phyloP scores from a whole-genome alignment of 2,113 vertebrate species.

The Noturus placidus region DNA sequence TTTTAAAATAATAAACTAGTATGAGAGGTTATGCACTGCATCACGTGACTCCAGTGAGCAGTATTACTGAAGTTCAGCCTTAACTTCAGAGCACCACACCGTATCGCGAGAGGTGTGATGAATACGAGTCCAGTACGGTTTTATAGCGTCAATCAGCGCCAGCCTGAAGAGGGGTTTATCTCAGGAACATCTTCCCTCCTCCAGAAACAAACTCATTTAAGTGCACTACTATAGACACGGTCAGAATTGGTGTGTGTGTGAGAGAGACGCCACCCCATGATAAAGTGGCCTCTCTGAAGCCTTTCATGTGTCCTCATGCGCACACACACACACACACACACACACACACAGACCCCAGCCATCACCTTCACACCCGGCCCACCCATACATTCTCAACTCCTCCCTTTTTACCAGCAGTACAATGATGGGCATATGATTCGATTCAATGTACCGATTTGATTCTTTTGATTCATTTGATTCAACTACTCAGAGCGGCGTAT shows the following conservation, averaged over 20 bases:
- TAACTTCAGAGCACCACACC: slow-evolving; percentile 13
- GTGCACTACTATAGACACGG: slow-evolving; percentile 14
- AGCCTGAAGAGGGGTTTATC: slow-evolving; percentile 31
- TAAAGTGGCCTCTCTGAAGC: slow-evolving; percentile 49
- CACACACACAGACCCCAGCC: slow-evolving; percentile 42
- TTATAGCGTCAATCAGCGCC: slow-evolving; percentile 47
- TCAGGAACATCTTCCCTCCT: slow-evolving; percentile 4
- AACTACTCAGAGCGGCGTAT: background rate
- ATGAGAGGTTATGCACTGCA: background rate
- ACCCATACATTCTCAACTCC: background rate
- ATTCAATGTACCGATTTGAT: background rate
- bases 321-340: slow-evolving; percentile 24
- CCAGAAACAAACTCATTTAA: slow-evolving; percentile 45
- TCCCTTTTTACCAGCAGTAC: background rate
- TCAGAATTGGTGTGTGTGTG: slow-evolving; percentile 8
- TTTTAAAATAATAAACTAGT: background rate
- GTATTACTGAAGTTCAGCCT: slow-evolving; percentile 4
- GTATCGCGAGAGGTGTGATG: slow-evolving; percentile 21
- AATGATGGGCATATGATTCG: background rate
- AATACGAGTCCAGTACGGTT: slow-evolving; percentile 44
- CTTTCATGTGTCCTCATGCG: slow-evolving; percentile 57
- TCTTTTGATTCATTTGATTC: background rate
- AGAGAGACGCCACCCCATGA: slow-evolving; percentile 61
- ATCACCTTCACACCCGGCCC: slow-evolving; percentile 43
- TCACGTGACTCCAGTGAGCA: slow-evolving; percentile 6